A percentile compares a stretch with the other conserved stretches of the same genome.
Evolutionary conservation across 2,888 invertebrate species (phyloP).

Genomic region (Julus scandinavius): DNA sequence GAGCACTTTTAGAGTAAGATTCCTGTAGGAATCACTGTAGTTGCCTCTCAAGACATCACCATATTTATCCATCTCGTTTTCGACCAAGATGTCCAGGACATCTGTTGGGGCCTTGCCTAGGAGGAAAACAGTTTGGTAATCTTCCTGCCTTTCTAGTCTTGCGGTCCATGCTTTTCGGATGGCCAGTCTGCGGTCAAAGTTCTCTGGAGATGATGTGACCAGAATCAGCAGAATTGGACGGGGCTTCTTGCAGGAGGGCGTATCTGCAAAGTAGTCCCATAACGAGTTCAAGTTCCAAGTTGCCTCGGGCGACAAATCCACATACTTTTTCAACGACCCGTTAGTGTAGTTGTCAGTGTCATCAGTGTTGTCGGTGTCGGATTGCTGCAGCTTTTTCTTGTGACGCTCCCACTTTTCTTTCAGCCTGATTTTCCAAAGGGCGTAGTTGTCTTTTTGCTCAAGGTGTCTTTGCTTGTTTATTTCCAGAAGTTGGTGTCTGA

Average conservation of each 20-base stretch:
- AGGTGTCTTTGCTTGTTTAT: too few relatives aligned
- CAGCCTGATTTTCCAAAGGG: too few relatives aligned
- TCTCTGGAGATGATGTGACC: constrained; percentile 37
- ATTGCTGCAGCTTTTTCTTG: too few relatives aligned
- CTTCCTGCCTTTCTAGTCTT: background rate
- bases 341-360: too few relatives aligned
- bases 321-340: background rate
- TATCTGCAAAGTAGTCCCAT: constrained; percentile 29
- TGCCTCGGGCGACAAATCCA: background rate
- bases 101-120: constrained; percentile 45
- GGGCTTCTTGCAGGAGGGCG: background rate
- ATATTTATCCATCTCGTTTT: constrained; percentile 14
- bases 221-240: constrained; percentile 51
- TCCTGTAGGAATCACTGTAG: constrained; percentile 51
- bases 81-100: constrained; percentile 3
- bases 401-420: too few relatives aligned
- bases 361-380: too few relatives aligned
- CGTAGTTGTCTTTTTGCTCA: too few relatives aligned
- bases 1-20: constrained; percentile 53
- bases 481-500: too few relatives aligned
- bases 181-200: constrained; percentile 47
- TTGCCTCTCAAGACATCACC: constrained; percentile 49
- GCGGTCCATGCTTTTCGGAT: constrained; percentile 48
- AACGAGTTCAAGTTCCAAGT: background rate
- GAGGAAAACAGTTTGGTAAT: constrained; percentile 41